phyloP scores from a whole-genome alignment of 2,797 vertebrate genomes.

The Alauda arvensis region DNA sequence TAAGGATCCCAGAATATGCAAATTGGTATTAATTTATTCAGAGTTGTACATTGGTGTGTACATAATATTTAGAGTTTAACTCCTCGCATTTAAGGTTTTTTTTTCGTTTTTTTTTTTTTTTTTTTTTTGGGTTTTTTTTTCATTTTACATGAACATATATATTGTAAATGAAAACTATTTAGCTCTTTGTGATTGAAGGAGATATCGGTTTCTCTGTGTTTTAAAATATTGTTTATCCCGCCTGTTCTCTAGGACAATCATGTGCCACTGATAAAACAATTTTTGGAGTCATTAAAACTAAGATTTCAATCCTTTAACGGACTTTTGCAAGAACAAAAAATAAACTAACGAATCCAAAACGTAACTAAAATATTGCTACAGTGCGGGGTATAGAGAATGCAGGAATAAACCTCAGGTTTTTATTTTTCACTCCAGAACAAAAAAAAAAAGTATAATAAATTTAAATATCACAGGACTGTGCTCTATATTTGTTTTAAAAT shows the following conservation, averaged over 20 bases:
- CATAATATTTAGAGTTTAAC: constrained; percentile 93
- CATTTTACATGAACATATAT: constrained; percentile 88
- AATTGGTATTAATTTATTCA: constrained; percentile 99
- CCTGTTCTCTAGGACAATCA: constrained; percentile 77
- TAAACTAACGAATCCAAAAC: background rate
- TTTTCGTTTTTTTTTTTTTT: constrained; percentile 58
- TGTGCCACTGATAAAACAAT: constrained; percentile 74
- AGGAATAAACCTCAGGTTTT: constrained; percentile 91
- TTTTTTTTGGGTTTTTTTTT: constrained; percentile 67
- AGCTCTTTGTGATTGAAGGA: constrained; percentile 85
- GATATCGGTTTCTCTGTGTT: constrained; percentile 73
- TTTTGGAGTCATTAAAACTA: constrained; percentile 47
- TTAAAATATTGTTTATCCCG: constrained; percentile 77
- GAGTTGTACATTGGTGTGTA: constrained; percentile 98
- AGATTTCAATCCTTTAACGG: background rate
- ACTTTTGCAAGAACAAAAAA: background rate
- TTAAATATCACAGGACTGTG: constrained; percentile 69
- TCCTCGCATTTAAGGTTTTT: constrained; percentile 78
- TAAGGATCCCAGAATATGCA: constrained; percentile 96
- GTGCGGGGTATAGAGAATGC: constrained; percentile 67
- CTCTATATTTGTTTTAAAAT: constrained; percentile 79
- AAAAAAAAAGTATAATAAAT: constrained; percentile 72
- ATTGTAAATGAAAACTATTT: constrained; percentile 90
- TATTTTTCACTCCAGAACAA: constrained; percentile 84
- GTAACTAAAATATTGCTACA: constrained; percentile 16